Base-by-base conservation (phyloP, 1,140 invertebrate species). In the Leptonema lineaticorne region DNA sequence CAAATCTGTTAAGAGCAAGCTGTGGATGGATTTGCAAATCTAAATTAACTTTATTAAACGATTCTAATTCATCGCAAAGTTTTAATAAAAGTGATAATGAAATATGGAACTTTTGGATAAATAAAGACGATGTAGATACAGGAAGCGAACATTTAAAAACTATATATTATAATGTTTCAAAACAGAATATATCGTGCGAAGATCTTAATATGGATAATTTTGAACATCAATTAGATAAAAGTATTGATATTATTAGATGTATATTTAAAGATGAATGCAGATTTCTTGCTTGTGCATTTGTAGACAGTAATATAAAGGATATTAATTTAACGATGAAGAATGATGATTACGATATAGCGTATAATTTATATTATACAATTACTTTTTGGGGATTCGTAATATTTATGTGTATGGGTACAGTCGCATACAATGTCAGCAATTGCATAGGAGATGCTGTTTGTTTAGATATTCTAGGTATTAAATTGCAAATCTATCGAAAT, bases 381-480 rank as follows among this genome's bases (percentile, higher is more conserved):
- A 83, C 83, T 14, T 93, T 93, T 74, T 91, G 90, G 90, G 78
- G 83, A 11, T 92, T 90, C 72, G 85, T 92, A 0, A 69, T 88
- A 2, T 75, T 92, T 5, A 87, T 91, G 80, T 87, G 87, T 27
- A 64, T 90, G 1, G 90, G 90, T 28, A 88, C 85, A 1, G 88
- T 92, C 69, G 86, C 88, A 16, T 92, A 88, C 74, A 92, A 92
- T 76, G 89, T 92, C 0, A 83, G 84, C 18, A 92, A 91, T 73
- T 90, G 87, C 60, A 88, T 92, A 26, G 90, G 88, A 30, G 91
- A 92, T 79, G 90, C 90, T 22, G 88, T 92, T 59, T 92, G 90
- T 78, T 93, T 92, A 75, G 90, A 92, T 79, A 81, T 92, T 41
- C 83, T 93, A 45, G 90, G 90, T 88, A 81, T 84, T 76, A 74